phyloP scores from a whole-genome alignment of 1,140 invertebrate species.

The Drosophila pachea region DNA sequence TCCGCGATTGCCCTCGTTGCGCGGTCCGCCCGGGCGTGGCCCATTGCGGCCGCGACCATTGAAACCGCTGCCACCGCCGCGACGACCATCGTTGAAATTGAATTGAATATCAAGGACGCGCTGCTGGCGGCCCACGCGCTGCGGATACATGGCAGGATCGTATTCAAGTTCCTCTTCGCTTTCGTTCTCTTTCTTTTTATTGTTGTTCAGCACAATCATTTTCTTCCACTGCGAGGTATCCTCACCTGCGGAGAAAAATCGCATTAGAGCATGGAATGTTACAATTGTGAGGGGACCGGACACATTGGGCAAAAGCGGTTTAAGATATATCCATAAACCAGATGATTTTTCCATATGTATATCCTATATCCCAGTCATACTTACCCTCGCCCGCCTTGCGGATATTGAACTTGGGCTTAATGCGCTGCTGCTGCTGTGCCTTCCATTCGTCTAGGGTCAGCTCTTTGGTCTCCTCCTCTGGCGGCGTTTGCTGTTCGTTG shows the following conservation, averaged over 20 bases:
- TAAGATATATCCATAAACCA: too few relatives aligned
- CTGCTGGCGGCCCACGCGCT: constrained; percentile 92
- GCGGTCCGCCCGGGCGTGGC: constrained; percentile 81
- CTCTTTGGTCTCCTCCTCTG: constrained; percentile 88
- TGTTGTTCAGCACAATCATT: constrained; percentile 82
- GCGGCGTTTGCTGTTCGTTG: constrained; percentile 79
- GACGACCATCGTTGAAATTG: constrained; percentile 90
- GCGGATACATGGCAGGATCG: constrained; percentile 89
- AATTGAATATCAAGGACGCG: constrained; percentile 93
- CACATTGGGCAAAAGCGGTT: too few relatives aligned
- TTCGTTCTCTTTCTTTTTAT: constrained; percentile 81
- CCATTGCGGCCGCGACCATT: constrained; percentile 83
- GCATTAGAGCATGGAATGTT: neutral
- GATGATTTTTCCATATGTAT: neutral
- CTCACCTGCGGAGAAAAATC: constrained; percentile 81
- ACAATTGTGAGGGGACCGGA: neutral
- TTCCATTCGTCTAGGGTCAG: constrained; percentile 94
- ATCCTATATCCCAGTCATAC: neutral
- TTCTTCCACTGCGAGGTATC: constrained; percentile 95
- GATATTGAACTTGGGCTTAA: constrained; percentile 91
- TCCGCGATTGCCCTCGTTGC: constrained; percentile 66
- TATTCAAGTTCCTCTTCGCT: constrained; percentile 84
- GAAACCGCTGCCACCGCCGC: constrained; percentile 83
- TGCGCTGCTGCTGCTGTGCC: constrained; percentile 85
- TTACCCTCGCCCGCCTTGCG: constrained; percentile 92